Base-by-base conservation (phyloP, 92 coral and sea anemone genomes). In the Porites rus region DNA sequence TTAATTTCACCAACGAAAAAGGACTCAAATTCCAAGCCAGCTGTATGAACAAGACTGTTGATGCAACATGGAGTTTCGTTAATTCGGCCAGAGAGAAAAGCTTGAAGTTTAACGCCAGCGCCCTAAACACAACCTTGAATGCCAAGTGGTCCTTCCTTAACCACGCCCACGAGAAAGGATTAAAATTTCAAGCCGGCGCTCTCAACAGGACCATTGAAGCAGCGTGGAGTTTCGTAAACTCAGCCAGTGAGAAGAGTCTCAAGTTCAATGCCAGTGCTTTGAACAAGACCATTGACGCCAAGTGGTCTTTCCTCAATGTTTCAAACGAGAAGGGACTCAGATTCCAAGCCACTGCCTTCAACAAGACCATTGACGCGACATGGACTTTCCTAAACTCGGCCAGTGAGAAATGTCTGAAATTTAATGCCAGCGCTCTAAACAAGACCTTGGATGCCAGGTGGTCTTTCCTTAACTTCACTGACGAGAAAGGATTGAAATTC, bases 21-120 rank as follows among this genome's bases (percentile, higher is more conserved):
- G 90, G 93, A 12, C 86, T 95, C 10, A 95, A 92, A 54, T 93
- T 97, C 65, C 91, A 95, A 43, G 97, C 96, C 8, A 82, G 87
- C 10, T 90, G 74, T 56, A 46, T 78, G 71, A 95, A 97, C 91
- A 95, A 84, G 71, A 93, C 86, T 70, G 13, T 90, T 17, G 86
- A 88, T 10, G 87, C 98, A 8, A 84, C 80, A 8, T 82, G 92
- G 81, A 87, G 80, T 56, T 90, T 71, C 87, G 53, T 88, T 51
- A 80, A 79, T 60, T 54, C 31, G 53, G 82, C 84, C 51, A 68
- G 84, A 2, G 93, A 93, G 59, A 94, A 88, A 59, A 69, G 75
- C 7, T 31, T 92, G 64, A 88, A 89, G 70, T 93, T 96, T 52
- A 91, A 86, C 65, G 92, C 91, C 70, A 82, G 84, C 20, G 94